A percentile compares a stretch with the other conserved stretches of the same genome.
These are phyloP conservation scores for Eledone cirrhosa DNA, from an alignment of 2,888 invertebrate species.

Conservation along the genomic window DNA sequence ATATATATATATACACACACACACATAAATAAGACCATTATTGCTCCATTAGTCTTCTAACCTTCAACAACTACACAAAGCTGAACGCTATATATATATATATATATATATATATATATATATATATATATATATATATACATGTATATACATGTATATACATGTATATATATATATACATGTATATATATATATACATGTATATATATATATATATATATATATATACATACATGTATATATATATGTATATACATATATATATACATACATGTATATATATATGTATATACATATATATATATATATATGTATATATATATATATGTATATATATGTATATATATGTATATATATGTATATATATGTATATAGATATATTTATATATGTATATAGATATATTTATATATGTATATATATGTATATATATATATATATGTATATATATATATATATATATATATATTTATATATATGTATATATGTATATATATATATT, in stretches of 20 bases:
- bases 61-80: no score
- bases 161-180: slow-evolving; percentile 19
- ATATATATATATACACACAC: background rate
- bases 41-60: no score
- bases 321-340: background rate
- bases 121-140: background rate
- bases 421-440: background rate
- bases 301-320: background rate
- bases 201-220: slow-evolving; percentile 13
- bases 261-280: background rate
- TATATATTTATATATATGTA: background rate
- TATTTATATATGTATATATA: background rate
- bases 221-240: background rate
- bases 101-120: background rate
- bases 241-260: background rate
- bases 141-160: no score
- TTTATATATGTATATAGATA: background rate
- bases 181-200: background rate
- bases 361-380: background rate
- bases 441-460: background rate
- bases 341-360: background rate
- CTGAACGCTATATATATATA: slow-evolving; percentile 6
- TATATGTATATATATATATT: background rate
- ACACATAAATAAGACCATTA: background rate
- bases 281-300: slow-evolving; percentile 3